Percentiles rank a stretch among this genome's conserved stretches.
Evolutionary conservation across 2,113 vertebrate species (phyloP).

Genomic region (Syngnathus floridae): DNA sequence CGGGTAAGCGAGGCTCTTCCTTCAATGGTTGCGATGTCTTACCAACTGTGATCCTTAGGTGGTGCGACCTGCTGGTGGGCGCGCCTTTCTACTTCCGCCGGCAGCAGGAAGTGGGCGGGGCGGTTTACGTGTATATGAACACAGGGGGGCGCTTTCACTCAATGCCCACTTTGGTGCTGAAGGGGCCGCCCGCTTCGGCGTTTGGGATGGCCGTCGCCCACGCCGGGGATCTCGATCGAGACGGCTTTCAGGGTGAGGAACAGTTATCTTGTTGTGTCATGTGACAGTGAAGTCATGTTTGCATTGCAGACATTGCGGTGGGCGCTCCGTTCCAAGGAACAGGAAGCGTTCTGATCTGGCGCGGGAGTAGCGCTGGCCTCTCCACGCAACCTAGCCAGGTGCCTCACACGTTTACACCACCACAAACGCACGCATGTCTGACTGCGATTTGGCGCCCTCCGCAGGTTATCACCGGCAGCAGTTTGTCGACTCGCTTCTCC

Average conservation of each 20-base stretch:
- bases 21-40: background rate
- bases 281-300: background rate
- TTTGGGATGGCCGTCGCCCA: conserved; percentile 81
- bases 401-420: too few relatives aligned
- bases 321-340: conserved; percentile 82
- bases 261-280: background rate
- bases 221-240: conserved; percentile 85
- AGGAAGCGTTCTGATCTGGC: conserved; percentile 86
- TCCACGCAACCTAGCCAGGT: conserved; percentile 78
- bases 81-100: conserved; percentile 85
- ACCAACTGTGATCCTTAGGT: conserved; percentile 61
- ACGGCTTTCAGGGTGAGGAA: conserved; percentile 84
- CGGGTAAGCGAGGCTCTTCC: conserved; percentile 61
- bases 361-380: conserved; percentile 71
- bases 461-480: conserved; percentile 65
- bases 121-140: conserved; percentile 86
- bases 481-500: conserved; percentile 57
- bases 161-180: conserved; percentile 60
- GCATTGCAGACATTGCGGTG: conserved; percentile 80
- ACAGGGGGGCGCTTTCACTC: conserved; percentile 70
- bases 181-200: conserved; percentile 69
- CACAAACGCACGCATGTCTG: background rate
- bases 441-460: background rate
- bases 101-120: conserved; percentile 77
- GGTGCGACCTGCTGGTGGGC: conserved; percentile 88